A percentile compares a stretch with the other conserved stretches of the same genome.
Evolutionary conservation across 2,113 vertebrate genomes (phyloP).

Genomic region (Prinia subflava): DNA sequence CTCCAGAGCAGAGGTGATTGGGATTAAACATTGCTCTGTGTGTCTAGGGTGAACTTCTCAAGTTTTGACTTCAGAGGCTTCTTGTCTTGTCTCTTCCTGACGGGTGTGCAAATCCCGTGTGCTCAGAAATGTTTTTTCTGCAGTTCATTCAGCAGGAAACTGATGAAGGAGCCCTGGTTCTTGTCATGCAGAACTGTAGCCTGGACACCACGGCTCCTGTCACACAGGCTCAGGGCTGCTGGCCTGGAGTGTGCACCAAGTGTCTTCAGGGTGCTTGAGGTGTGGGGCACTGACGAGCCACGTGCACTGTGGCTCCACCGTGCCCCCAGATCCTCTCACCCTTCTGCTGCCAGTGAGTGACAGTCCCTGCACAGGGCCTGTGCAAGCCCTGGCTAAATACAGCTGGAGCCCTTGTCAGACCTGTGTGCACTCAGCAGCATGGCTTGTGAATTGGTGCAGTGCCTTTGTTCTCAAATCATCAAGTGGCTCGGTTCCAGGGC

Average conservation of each 20-base stretch:
- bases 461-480: neutral
- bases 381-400: neutral
- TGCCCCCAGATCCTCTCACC: neutral
- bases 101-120: rapidly evolving
- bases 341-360: neutral
- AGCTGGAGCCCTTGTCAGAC: neutral
- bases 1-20: neutral
- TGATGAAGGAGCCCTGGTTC: neutral
- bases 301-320: rapidly evolving
- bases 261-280: rapidly evolving
- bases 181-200: neutral
- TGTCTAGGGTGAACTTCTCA: neutral
- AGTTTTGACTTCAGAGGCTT: neutral
- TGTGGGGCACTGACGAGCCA: neutral
- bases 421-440: neutral
- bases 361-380: neutral
- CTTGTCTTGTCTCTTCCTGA: neutral
- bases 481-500: neutral
- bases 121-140: neutral
- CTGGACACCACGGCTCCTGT: neutral
- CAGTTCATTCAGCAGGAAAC: neutral
- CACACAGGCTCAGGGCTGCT: neutral
- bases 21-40: neutral
- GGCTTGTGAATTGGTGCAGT: neutral
- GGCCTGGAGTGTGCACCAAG: neutral